Percentiles rank a stretch among this genome's conserved stretches.
phyloP scores from a whole-genome alignment of 2,797 vertebrate species.

The Halcyon leucocephala region DNA sequence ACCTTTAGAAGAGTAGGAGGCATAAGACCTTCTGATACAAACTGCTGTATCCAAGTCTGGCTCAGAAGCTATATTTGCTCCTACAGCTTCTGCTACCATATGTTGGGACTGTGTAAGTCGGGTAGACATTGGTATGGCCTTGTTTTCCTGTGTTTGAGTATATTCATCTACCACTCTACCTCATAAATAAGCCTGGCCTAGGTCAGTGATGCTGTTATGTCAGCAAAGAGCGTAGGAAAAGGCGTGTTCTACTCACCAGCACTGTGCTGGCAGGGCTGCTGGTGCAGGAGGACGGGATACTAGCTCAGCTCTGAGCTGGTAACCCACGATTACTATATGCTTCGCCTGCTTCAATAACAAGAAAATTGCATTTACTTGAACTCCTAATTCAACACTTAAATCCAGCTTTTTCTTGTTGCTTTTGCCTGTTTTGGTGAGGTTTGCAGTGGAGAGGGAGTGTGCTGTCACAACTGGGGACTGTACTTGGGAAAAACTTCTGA shows the following conservation, averaged over 20 bases:
- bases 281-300: not conserved
- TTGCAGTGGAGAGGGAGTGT: not conserved
- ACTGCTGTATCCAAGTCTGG: not conserved
- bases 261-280: not conserved
- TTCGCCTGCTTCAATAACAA: not conserved
- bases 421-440: not conserved
- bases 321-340: not conserved
- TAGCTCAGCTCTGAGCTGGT: not conserved
- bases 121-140: not conserved
- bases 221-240: not conserved
- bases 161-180: not conserved
- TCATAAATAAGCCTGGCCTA: not conserved
- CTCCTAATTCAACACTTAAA: not conserved
- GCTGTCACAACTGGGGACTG: not conserved
- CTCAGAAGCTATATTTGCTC: not conserved
- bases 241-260: rapidly evolving
- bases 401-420: not conserved
- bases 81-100: not conserved
- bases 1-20: not conserved
- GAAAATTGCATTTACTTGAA: not conserved
- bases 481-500: not conserved
- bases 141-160: not conserved
- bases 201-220: not conserved
- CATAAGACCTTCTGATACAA: not conserved
- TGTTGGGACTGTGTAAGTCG: not conserved